Conservation (phyloP, 2,888 invertebrate species). For the Euproctis similis region DNA sequence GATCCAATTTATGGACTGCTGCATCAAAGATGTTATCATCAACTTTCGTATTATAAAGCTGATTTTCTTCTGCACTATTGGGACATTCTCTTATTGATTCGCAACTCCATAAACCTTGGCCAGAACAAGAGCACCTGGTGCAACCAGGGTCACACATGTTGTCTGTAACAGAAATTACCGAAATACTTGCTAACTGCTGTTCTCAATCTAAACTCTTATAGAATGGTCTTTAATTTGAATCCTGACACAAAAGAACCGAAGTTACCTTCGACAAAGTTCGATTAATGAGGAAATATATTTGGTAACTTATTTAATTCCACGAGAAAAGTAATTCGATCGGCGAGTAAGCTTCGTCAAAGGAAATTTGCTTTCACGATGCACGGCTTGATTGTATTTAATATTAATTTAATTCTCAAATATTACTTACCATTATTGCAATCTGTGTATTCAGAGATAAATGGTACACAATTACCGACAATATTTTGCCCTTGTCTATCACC, state of each 20-base stretch:
- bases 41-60: not conserved
- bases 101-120: slow-evolving; percentile 40
- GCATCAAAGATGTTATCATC: slow-evolving; percentile 4
- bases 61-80: not conserved
- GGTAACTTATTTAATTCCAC: no score
- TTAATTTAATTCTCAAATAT: no score
- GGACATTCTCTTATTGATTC: slow-evolving; percentile 29
- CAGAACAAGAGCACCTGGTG: slow-evolving; percentile 38
- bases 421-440: slow-evolving; percentile 54
- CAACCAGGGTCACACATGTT: slow-evolving; percentile 48
- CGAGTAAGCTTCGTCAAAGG: no score
- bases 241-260: no score
- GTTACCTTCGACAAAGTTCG: no score
- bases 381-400: no score
- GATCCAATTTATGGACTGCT: slow-evolving; percentile 4
- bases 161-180: slow-evolving; percentile 26
- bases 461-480: slow-evolving; percentile 32
- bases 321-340: no score
- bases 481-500: slow-evolving; percentile 5
- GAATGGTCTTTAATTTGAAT: no score
- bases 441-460: slow-evolving; percentile 51
- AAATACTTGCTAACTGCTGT: not conserved
- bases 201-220: no score
- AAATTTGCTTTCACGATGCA: no score
- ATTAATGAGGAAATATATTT: no score